Conservation (phyloP, 2,888 invertebrate species). For the Ypsolopha scabrella region DNA sequence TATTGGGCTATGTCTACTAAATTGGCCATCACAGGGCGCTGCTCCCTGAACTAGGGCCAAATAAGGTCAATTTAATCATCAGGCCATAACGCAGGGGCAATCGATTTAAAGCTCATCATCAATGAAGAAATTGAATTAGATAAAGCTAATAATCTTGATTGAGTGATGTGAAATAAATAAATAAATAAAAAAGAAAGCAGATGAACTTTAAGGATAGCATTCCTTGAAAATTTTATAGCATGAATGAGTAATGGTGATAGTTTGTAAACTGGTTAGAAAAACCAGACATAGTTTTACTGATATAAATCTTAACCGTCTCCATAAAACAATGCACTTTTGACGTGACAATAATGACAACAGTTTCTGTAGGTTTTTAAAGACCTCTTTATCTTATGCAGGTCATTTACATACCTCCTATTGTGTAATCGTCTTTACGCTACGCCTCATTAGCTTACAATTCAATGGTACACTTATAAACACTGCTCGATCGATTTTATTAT, state of each 20-base stretch:
- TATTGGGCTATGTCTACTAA: constrained; percentile 12
- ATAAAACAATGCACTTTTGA: background rate
- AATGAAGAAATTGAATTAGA: background rate
- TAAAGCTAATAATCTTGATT: background rate
- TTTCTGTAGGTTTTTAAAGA: background rate
- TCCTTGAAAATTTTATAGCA: too few species aligned
- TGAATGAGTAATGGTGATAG: too few species aligned
- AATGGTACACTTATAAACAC: background rate
- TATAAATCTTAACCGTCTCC: background rate
- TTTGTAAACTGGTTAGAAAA: too few species aligned
- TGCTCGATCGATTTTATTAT: background rate
- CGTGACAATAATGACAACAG: background rate
- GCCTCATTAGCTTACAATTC: background rate
- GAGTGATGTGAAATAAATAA: background rate
- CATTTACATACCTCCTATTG: background rate
- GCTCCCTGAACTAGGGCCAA: constrained; percentile 39
- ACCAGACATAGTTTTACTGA: too few species aligned
- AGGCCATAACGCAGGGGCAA: background rate
- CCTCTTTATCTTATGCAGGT: background rate
- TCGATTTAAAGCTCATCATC: constrained; percentile 1
- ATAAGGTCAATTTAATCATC: constrained; percentile 48
- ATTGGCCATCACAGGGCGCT: constrained; percentile 35
- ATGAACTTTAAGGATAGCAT: too few species aligned
- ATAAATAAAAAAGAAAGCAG: too few species aligned
- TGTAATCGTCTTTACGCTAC: background rate